These are phyloP conservation scores for Epicampocera succincta DNA, from an alignment of 2,888 invertebrate genomes.

Conservation along the genomic window DNA sequence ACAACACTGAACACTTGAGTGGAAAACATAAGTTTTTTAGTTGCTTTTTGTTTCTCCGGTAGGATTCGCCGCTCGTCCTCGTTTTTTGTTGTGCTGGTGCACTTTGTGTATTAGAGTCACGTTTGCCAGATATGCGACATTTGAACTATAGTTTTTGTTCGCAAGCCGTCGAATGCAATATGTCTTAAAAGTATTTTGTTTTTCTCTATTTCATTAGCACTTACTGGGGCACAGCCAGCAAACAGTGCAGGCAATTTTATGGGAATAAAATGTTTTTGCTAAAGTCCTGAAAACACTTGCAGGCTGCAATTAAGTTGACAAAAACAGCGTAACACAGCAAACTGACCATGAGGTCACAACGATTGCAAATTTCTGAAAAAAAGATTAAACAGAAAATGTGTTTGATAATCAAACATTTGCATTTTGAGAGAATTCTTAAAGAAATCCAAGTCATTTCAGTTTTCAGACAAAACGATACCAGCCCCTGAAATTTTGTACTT, in stretches of 20 bases:
- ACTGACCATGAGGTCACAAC: too few relatives aligned
- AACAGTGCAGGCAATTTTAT: too few relatives aligned
- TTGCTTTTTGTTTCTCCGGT: background rate
- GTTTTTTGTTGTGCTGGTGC: constrained; percentile 3
- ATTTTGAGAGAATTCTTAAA: too few relatives aligned
- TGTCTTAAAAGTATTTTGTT: background rate
- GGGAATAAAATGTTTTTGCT: too few relatives aligned
- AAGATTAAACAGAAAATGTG: too few relatives aligned
- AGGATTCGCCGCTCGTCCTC: too few relatives aligned
- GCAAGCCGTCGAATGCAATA: constrained; percentile 47
- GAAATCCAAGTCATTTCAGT: too few relatives aligned
- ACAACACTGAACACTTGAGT: constrained; percentile 41
- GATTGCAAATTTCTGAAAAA: too few relatives aligned
- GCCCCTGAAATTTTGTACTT: too few relatives aligned
- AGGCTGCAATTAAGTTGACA: constrained; percentile 5
- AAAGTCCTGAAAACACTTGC: background rate
- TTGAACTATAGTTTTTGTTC: constrained; percentile 64
- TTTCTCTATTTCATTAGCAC: background rate
- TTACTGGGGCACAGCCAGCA: background rate
- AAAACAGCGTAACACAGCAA: too few relatives aligned
- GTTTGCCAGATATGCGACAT: constrained; percentile 66
- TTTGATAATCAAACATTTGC: too few relatives aligned
- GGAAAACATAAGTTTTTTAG: constrained; percentile 60
- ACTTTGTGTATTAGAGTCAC: constrained; percentile 65
- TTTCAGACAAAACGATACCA: too few relatives aligned